phyloP scores from a whole-genome alignment of 1,140 invertebrate genomes.

The Trachymyrmex cornetzi region DNA sequence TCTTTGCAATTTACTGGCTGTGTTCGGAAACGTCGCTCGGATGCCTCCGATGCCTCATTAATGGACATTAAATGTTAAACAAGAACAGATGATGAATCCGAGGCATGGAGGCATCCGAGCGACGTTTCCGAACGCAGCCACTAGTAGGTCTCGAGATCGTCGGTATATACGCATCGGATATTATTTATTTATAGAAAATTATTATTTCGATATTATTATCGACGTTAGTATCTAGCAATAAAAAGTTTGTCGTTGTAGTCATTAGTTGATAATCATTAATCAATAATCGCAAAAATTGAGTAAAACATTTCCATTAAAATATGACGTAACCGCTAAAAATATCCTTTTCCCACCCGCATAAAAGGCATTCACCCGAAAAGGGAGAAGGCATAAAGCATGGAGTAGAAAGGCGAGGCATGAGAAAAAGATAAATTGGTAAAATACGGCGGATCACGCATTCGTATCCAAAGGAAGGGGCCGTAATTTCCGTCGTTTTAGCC shows the following conservation, averaged over 20 bases:
- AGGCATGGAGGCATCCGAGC: no score
- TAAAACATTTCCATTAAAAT: neutral
- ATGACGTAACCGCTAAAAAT: slow-evolving; percentile 42
- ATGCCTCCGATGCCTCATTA: no score
- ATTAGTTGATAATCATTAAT: neutral
- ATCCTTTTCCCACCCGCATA: neutral
- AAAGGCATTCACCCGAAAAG: slow-evolving; percentile 32
- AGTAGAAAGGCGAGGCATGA: slow-evolving; percentile 24
- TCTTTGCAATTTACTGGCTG: neutral
- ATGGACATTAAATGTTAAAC: no score
- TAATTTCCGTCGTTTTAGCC: slow-evolving; percentile 72
- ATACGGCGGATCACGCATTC: slow-evolving; percentile 62
- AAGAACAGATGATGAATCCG: no score
- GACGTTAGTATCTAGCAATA: neutral
- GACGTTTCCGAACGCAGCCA: no score
- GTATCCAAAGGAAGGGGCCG: slow-evolving; percentile 55
- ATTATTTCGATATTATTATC: neutral
- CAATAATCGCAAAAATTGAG: neutral
- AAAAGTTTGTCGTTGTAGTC: neutral
- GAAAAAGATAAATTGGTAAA: slow-evolving; percentile 52
- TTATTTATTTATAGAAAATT: neutral
- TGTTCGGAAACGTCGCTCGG: no score
- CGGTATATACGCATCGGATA: neutral
- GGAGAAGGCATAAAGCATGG: slow-evolving; percentile 25
- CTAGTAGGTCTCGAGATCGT: neutral